Base-by-base conservation (phyloP, 2,888 invertebrate genomes). In the Cryptocephalus moraei region DNA sequence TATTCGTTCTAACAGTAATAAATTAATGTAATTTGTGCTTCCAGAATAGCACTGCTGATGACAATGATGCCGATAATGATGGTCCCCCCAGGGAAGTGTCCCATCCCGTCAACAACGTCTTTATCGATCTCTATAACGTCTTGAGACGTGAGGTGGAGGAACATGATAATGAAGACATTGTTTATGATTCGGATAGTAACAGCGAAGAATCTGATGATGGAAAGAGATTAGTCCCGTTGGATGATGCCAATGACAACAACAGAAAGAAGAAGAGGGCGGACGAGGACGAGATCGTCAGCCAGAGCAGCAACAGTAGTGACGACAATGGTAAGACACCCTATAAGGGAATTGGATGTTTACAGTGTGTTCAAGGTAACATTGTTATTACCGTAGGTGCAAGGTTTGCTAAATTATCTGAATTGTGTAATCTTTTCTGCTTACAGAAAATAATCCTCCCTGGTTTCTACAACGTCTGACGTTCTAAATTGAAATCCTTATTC, bases 11-110 rank as follows among this genome's bases (percentile, higher is more conserved):
- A n/a, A n/a, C n/a, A n/a, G n/a, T n/a, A n/a, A n/a, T n/a, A n/a
- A n/a, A n/a, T n/a, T n/a, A n/a, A 22, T 22, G 6, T 22, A 22
- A 22, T 22, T 22, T 22, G 22, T 22, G 22, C 6, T 22, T 6
- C 22, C 22, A 22, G 22, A 22, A 22, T 22, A 22, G 22, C 6
- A 6, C 36, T 36, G 36, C 2, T 36, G 11, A 36, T 36, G 36
- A 36, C 11, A 6, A 12, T n/a, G 36, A 11, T 36, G 57, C 57
- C 8, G 55, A 60, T 36, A 50, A 59, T 9, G 42, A 46, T 41
- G 55, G 51, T 43, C 22, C 22, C 22, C 22, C 22, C 22, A 44
- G 12, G 12, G 36, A 36, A 11, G 12, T 6, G 12, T 36, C 36
- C 12, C 6, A 4, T 11, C 11, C n/a, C 12, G n/a, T 12, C n/a